A percentile compares a stretch with the other conserved stretches of the same genome.
phyloP scores from a whole-genome alignment of 2,888 invertebrate genomes.

The Philopedon plagiatum region DNA sequence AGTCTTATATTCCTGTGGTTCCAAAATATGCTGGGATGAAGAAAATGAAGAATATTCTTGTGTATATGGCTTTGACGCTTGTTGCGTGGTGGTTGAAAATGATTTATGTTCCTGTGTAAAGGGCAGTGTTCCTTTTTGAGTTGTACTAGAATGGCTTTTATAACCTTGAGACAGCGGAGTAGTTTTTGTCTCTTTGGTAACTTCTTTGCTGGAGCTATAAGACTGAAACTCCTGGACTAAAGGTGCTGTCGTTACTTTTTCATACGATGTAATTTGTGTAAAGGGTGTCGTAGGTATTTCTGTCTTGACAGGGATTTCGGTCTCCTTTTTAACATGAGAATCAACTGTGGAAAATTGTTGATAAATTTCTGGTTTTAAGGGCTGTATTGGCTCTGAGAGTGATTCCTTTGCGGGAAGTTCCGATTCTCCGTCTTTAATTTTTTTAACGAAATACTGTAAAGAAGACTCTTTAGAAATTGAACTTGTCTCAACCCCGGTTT shows the following conservation, averaged over 20 bases:
- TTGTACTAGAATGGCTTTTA: slow-evolving; percentile 39
- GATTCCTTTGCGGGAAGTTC: slow-evolving; percentile 64
- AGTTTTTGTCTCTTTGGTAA: slow-evolving; percentile 40
- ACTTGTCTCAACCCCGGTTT: slow-evolving; percentile 70
- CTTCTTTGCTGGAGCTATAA: slow-evolving; percentile 48
- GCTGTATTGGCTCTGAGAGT: slow-evolving; percentile 56
- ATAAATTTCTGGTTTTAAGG: slow-evolving; percentile 66
- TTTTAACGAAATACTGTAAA: slow-evolving; percentile 77
- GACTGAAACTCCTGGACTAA: slow-evolving; percentile 55
- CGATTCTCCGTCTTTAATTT: slow-evolving; percentile 72
- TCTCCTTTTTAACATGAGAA: slow-evolving; percentile 50
- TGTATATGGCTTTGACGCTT: slow-evolving; percentile 43
- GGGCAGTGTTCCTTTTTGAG: slow-evolving; percentile 40
- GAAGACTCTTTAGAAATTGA: slow-evolving; percentile 78
- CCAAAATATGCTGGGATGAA: slow-evolving; percentile 58
- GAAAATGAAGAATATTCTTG: slow-evolving; percentile 54
- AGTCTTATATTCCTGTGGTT: slow-evolving; percentile 54
- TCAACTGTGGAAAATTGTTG: slow-evolving; percentile 63
- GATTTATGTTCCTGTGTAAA: slow-evolving; percentile 48
- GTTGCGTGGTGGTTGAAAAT: slow-evolving; percentile 34
- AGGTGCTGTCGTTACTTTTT: slow-evolving; percentile 46
- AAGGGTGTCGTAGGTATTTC: slow-evolving; percentile 58
- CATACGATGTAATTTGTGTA: slow-evolving; percentile 42
- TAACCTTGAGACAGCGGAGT: slow-evolving; percentile 42
- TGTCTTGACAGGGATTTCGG: slow-evolving; percentile 60